Evolutionary conservation across 2,113 vertebrate species (phyloP), one percentile per base, ranked within the genome.

Genomic region (Solea senegalensis): DNA sequence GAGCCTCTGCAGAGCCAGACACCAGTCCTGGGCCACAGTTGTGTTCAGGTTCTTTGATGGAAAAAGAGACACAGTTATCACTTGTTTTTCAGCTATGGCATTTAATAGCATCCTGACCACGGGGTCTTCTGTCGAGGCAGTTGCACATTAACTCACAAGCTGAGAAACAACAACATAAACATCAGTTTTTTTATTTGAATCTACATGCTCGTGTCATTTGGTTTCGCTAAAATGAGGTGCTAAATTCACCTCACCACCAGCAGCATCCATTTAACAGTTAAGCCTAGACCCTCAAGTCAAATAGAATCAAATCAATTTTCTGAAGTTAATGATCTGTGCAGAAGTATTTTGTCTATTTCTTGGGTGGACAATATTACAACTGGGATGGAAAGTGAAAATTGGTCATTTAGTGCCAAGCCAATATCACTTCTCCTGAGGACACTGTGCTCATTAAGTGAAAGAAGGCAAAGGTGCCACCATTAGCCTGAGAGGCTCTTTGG

Each of bases 21-120:
- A 97, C 97, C 97, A 99, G 87, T 98, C 97, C 73, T 98, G 96
- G 1, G 97, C 96, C 82, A 98, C 96, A 0, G 96, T 95, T 90
- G 96, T 96, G 94, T 98, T 98, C 88, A 98, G 90, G 83, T 98
- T 98, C 97, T 98, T 84, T 80, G 28, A 51, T 39, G 13, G 9
- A 45, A 72, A 52, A 72, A 71, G 1, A 75, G 48, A 76, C 71
- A 83, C 14, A 62, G 65, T 79, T 62, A 83, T 69, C 72, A 79
- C 43, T 16, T 49, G 66, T 72, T 73, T 56, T 52, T 63, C 34
- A 40, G 75, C 46, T 12, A 14, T 50, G 45, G 6, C 56, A 5
- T 52, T 12, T 13, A 26, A 40, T 40, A 58, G 46, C 53, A 48
- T 9, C 53, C 21, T 12, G 16, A 65, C 57, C 63, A 55, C 46